These are phyloP conservation scores for Chaetodon trifasciatus DNA, from an alignment of 2,797 vertebrate genomes.

Conservation along the genomic window DNA sequence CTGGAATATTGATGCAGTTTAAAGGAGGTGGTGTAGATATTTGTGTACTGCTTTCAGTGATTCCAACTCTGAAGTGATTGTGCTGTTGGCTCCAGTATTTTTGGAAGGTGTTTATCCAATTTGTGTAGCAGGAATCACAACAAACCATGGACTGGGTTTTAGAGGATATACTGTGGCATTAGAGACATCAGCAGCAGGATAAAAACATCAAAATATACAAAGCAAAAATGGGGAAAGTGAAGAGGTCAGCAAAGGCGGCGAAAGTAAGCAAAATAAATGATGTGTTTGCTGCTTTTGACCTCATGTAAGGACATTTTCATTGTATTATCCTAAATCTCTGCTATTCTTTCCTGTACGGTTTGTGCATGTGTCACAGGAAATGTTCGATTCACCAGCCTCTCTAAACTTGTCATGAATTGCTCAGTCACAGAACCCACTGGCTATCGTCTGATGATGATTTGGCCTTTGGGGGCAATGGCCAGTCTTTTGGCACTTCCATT, in stretches of 20 bases:
- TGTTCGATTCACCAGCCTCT: background rate
- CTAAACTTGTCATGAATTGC: background rate
- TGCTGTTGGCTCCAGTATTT: background rate
- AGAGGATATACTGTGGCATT: background rate
- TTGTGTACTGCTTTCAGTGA: slow-evolving; percentile 15
- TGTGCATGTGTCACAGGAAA: background rate
- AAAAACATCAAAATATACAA: background rate
- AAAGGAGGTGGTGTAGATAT: background rate
- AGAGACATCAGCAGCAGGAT: background rate
- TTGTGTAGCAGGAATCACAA: background rate
- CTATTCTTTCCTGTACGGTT: background rate
- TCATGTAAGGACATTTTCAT: background rate
- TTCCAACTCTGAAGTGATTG: background rate
- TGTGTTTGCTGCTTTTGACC: background rate
- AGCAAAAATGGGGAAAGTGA: background rate
- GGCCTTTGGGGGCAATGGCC: no score
- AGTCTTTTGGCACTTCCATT: no score
- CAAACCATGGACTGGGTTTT: slow-evolving; percentile 1
- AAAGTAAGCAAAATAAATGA: background rate
- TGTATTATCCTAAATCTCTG: background rate
- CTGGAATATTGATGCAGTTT: slow-evolving; percentile 26
- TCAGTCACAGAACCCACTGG: no score
- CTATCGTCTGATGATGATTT: no score
- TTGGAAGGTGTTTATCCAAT: background rate
- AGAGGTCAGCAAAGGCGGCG: background rate